Evolutionary conservation across 1,140 invertebrate genomes (phyloP).

Genomic region (Euwallacea fornicatus): DNA sequence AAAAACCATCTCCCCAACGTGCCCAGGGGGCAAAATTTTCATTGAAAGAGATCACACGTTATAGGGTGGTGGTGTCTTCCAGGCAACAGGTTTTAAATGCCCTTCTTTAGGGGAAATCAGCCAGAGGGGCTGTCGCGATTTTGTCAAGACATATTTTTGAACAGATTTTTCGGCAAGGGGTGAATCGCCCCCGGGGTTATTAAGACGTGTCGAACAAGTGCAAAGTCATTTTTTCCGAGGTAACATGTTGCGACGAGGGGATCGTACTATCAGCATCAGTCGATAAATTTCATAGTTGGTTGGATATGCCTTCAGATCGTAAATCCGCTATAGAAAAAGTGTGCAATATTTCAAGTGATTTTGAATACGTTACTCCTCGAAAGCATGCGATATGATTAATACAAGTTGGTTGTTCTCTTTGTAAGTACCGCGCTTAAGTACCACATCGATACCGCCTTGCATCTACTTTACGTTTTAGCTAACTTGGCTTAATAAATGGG

Average conservation of each 20-base stretch:
- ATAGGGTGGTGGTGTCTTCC: slow-evolving; percentile 9
- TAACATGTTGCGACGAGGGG: slow-evolving; percentile 13
- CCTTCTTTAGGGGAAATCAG: slow-evolving; percentile 28
- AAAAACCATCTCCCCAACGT: not conserved
- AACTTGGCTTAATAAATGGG: slow-evolving; percentile 33
- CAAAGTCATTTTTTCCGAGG: slow-evolving; percentile 12
- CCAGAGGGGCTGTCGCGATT: slow-evolving; percentile 28
- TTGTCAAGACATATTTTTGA: slow-evolving; percentile 37
- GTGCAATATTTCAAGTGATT: slow-evolving; percentile 37
- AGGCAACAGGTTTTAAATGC: slow-evolving; percentile 38
- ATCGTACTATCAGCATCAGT: slow-evolving; percentile 1
- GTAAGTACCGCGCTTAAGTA: slow-evolving; percentile 36
- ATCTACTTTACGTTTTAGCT: slow-evolving; percentile 40
- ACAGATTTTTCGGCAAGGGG: slow-evolving; percentile 25
- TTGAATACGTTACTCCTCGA: slow-evolving; percentile 37
- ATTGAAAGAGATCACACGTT: slow-evolving; percentile 21
- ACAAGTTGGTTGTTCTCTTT: slow-evolving; percentile 36
- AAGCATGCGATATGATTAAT: slow-evolving; percentile 40
- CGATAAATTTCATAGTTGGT: slow-evolving; percentile 17
- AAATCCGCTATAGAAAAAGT: slow-evolving; percentile 28
- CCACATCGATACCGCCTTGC: slow-evolving; percentile 37
- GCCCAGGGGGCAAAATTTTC: slow-evolving; percentile 9
- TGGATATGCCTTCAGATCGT: not conserved
- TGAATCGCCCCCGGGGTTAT: slow-evolving; percentile 25
- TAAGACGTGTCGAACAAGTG: slow-evolving; percentile 24